Percentiles rank a stretch among this genome's conserved stretches.
phyloP scores from a whole-genome alignment of 2,888 invertebrate genomes.

The Lepetodrilus schrolli region DNA sequence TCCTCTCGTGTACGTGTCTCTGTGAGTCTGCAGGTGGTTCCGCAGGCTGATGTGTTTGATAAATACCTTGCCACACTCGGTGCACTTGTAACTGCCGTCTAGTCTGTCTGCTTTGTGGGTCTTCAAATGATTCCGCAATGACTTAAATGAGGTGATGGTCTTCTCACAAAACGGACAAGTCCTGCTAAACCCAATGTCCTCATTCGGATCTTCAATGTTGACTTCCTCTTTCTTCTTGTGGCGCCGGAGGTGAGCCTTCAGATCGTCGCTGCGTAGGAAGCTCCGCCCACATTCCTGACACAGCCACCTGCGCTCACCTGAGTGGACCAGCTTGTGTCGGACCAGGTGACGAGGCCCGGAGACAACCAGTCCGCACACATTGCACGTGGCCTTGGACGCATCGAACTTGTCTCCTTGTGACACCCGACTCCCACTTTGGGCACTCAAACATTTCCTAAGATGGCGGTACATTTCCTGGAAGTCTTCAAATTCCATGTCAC shows the following conservation, averaged over 20 bases:
- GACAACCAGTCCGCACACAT: neutral
- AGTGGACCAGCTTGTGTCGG: conserved; percentile 9
- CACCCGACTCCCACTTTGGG: too few relatives aligned
- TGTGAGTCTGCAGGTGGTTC: conserved; percentile 15
- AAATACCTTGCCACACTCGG: neutral
- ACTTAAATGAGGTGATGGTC: neutral
- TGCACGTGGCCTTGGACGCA: neutral
- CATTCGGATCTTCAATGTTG: neutral
- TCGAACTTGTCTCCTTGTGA: neutral
- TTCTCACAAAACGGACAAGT: neutral
- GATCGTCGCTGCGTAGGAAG: neutral
- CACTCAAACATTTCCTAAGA: neutral
- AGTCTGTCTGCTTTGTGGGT: conserved; percentile 6
- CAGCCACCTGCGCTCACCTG: neutral
- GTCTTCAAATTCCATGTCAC: neutral
- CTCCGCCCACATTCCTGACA: conserved; percentile 18
- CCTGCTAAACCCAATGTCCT: neutral
- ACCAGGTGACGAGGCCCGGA: neutral
- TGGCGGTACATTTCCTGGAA: neutral
- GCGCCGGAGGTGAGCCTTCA: neutral
- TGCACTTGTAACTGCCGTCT: neutral
- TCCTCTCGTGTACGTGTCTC: neutral
- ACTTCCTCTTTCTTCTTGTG: neutral
- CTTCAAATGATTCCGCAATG: neutral
- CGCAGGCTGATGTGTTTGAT: conserved; percentile 20